A percentile compares a stretch with the other conserved stretches of the same genome.
Evolutionary conservation across 2,888 invertebrate genomes (phyloP).

Genomic region (Ochropleura leucogaster): DNA sequence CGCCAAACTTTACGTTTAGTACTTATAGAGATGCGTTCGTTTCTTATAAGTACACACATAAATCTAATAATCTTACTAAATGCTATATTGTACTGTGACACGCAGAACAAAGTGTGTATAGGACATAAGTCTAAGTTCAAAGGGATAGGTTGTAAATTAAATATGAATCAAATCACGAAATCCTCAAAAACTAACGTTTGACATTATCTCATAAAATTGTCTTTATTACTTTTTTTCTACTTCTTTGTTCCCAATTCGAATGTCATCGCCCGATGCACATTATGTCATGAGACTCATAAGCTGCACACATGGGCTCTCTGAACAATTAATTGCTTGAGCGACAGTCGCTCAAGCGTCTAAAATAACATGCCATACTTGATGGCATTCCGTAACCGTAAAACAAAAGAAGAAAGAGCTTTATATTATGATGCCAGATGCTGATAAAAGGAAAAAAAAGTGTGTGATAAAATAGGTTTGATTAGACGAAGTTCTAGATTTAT

Average conservation of each 20-base stretch:
- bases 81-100: no score
- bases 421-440: constrained; percentile 27
- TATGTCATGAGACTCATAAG: constrained; percentile 21
- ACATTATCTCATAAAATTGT: not conserved
- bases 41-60: no score
- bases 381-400: constrained; percentile 34
- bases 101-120: no score
- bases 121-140: no score
- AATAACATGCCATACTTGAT: constrained; percentile 52
- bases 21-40: no score
- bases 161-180: not conserved
- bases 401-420: constrained; percentile 42
- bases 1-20: no score
- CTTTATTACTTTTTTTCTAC: constrained; percentile 10
- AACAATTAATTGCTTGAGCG: constrained; percentile 56
- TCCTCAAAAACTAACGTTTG: not conserved
- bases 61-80: no score
- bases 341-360: constrained; percentile 60
- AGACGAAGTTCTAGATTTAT: not conserved
- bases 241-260: constrained; percentile 1
- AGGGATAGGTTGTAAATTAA: not conserved
- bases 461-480: not conserved
- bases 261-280: constrained; percentile 22
- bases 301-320: constrained; percentile 36
- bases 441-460: constrained; percentile 10